Evolutionary conservation across 2,888 invertebrate species (phyloP).

Genomic region (Xestobium rufovillosum): DNA sequence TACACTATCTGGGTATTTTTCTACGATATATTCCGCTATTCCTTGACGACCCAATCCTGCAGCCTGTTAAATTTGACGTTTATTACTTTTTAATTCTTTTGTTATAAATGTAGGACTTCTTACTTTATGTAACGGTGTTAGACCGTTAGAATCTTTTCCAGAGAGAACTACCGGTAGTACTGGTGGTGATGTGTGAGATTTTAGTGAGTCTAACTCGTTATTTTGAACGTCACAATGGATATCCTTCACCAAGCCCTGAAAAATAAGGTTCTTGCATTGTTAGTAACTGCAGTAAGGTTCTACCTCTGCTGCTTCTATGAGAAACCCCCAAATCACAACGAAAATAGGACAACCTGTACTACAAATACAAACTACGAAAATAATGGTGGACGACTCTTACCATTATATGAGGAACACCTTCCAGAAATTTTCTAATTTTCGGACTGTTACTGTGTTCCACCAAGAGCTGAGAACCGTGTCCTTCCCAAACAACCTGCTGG

Average conservation of each 20-base stretch:
- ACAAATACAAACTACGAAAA: no score
- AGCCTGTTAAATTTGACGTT: slow-evolving; percentile 49
- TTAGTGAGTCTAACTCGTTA: slow-evolving; percentile 65
- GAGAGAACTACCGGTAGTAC: slow-evolving; percentile 28
- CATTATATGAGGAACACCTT: slow-evolving; percentile 92
- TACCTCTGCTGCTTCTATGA: no score
- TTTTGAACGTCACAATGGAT: slow-evolving; percentile 71
- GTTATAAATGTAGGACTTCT: slow-evolving; percentile 11
- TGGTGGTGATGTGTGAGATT: slow-evolving; percentile 39
- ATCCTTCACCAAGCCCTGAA: slow-evolving; percentile 72
- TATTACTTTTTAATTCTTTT: no score
- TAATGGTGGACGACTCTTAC: no score
- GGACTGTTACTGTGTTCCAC: slow-evolving; percentile 80
- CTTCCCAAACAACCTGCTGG: slow-evolving; percentile 84
- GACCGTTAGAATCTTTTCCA: slow-evolving; percentile 63
- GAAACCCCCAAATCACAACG: no score
- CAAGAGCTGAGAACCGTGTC: slow-evolving; percentile 75
- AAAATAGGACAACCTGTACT: no score
- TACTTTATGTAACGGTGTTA: slow-evolving; percentile 83
- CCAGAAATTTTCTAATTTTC: slow-evolving; percentile 75
- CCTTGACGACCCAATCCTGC: slow-evolving; percentile 72
- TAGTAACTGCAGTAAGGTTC: no score
- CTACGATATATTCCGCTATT: slow-evolving; percentile 65
- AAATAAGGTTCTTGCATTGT: no score
- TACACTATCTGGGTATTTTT: slow-evolving; percentile 61